A percentile compares a stretch with the other conserved stretches of the same genome.
Evolutionary conservation across 2,888 invertebrate species (phyloP).

Genomic region (Actias luna): DNA sequence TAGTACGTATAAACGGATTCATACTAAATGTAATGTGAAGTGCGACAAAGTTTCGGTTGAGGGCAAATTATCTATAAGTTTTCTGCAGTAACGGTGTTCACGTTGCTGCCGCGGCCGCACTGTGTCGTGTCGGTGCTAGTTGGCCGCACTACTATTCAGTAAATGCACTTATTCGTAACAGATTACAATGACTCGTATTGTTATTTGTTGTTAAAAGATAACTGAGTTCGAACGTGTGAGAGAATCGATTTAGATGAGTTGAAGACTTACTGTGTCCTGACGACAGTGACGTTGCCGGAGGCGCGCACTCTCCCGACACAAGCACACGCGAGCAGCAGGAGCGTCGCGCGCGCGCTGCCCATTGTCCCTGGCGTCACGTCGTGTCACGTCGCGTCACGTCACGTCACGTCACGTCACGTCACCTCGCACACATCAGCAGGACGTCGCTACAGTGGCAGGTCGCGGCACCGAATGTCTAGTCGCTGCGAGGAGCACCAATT

Average conservation of each 20-base stretch:
- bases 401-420: not conserved
- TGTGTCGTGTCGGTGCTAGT: no score
- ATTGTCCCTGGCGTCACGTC: not conserved
- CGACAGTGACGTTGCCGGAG: conserved; percentile 40
- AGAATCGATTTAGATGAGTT: not conserved
- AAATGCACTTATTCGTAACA: no score
- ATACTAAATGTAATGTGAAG: no score
- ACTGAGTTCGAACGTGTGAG: not conserved
- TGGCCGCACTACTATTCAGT: no score
- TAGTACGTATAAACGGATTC: no score
- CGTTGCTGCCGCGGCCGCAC: no score
- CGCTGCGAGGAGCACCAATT: not conserved
- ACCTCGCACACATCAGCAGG: not conserved
- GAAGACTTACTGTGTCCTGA: conserved; percentile 46
- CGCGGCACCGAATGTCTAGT: not conserved
- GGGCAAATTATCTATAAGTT: no score
- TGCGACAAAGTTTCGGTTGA: no score
- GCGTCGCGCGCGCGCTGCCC: conserved; percentile 13
- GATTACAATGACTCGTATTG: no score
- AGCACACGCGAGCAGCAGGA: conserved; percentile 17
- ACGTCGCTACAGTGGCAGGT: not conserved
- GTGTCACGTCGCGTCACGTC: not conserved
- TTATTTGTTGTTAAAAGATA: not conserved
- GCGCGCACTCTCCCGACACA: conserved; percentile 24
- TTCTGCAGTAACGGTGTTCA: no score